Evolutionary conservation across 2,113 vertebrate genomes (phyloP), one percentile per base, ranked within the genome.

Genomic region (Hemibagrus wyckioides): DNA sequence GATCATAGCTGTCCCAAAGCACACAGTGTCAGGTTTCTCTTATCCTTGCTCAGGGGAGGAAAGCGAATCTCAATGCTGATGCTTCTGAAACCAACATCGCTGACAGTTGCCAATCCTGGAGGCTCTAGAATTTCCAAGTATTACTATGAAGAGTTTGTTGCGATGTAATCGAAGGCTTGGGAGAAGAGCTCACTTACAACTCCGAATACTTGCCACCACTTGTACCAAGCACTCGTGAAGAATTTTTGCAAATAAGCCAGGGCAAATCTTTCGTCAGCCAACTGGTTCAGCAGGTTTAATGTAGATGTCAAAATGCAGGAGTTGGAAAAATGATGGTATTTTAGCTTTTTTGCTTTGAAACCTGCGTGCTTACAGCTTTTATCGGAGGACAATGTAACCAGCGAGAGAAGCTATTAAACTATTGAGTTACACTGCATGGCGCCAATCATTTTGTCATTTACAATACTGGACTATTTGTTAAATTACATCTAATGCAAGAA

Each of bases 21-120:
- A 39, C 59, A 13, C 52, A 54, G 71, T 30, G n/a, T 89, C 76
- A 63, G 0, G 79, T 87, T 87, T 75, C 88, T 65, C 48, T 88
- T 59, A 52, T 83, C 48, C 80, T 44, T 28, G 23, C 76, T 65
- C 81, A 77, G 36, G 39, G 57, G 69, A 77, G 59, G 81, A 79
- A 54, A 65, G 44, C 36, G 41, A 67, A 87, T n/a, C 52, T 88
- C 67, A 65, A 14, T 61, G 67, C 67, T 57, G 36, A 10, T 39
- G 77, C 28, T 86, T 57, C 50, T 67, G 21, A 30, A 83, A 83
- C 28, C 48, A 36, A 36, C 48, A 69, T n/a, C 39, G 41, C 44
- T 80, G 59, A 69, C 76, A 63, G 19, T 75, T 79, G 50, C 67
- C 73, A 77, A 71, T 59, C 23, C 52, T 21, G 41, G 17, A 77